These are phyloP conservation scores for Hydractinia echinata DNA, from an alignment of 30 jellyfish, hydroid and myxozoan genomes.

Conservation along the genomic window DNA sequence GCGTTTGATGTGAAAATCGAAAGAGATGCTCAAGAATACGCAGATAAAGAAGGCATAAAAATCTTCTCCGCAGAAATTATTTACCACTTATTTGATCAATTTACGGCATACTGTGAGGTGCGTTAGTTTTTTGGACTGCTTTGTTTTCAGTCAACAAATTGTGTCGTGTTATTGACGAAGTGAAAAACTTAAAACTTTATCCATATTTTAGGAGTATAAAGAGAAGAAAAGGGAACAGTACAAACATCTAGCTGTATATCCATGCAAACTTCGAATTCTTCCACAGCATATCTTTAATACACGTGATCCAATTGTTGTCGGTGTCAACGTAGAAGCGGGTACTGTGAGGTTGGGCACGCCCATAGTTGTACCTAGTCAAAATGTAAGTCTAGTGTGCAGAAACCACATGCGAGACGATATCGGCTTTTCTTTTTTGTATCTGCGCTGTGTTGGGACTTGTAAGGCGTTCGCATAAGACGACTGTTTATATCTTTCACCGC, in stretches of 20 bases:
- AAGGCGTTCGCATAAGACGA: too few relatives aligned
- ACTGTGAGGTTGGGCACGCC: slow-evolving; percentile 89
- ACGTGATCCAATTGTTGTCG: slow-evolving; percentile 97
- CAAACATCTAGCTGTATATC: slow-evolving; percentile 94
- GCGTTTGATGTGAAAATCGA: slow-evolving; percentile 99
- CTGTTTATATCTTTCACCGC: too few relatives aligned
- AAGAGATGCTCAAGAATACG: slow-evolving; percentile 87
- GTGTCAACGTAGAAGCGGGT: slow-evolving; percentile 96
- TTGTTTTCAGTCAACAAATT: background rate
- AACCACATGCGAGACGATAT: too few relatives aligned
- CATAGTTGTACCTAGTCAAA: slow-evolving; percentile 88
- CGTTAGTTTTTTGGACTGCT: background rate
- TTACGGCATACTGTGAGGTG: slow-evolving; percentile 95
- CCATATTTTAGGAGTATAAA: slow-evolving; percentile 61
- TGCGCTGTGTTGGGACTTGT: too few relatives aligned
- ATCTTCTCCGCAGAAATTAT: slow-evolving; percentile 97
- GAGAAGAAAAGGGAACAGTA: slow-evolving; percentile 70
- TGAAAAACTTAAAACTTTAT: background rate
- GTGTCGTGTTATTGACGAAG: too few relatives aligned
- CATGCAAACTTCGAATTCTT: slow-evolving; percentile 77
- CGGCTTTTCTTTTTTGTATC: too few relatives aligned
- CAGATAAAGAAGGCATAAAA: slow-evolving; percentile 89
- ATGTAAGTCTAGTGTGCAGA: slow-evolving; percentile 66
- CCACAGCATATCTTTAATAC: slow-evolving; percentile 95
- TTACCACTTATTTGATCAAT: slow-evolving; percentile 90